These are phyloP conservation scores for Bursaphelenchus mucronatus DNA, from an alignment of 1,140 invertebrate species.

Conservation along the genomic window DNA sequence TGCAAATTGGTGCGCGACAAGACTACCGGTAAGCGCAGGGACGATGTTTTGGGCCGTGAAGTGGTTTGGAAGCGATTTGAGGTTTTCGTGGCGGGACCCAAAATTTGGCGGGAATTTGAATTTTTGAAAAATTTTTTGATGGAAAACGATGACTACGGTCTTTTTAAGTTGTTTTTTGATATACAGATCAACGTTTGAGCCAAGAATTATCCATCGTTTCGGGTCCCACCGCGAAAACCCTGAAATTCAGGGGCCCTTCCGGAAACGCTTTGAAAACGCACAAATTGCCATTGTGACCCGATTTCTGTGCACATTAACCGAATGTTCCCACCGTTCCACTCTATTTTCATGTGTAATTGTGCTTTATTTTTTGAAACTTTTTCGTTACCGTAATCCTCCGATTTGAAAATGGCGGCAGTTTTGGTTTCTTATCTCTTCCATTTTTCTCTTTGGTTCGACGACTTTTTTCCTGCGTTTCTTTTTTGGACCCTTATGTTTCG, in stretches of 20 bases:
- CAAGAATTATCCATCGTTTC: too few species aligned
- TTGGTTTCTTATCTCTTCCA: constrained; percentile 8
- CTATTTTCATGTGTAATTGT: constrained; percentile 23
- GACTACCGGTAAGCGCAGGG: constrained; percentile 74
- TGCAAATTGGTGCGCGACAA: constrained; percentile 98
- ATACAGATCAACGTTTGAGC: too few species aligned
- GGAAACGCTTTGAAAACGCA: too few species aligned
- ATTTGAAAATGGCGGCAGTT: constrained; percentile 18
- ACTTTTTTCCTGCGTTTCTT: constrained; percentile 6
- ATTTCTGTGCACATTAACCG: too few species aligned
- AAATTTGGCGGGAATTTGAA: too few species aligned
- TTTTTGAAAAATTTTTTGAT: background rate
- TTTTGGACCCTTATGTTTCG: constrained; percentile 35
- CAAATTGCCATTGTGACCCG: too few species aligned
- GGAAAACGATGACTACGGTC: too few species aligned
- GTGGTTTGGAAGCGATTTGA: background rate
- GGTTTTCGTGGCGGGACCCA: too few species aligned
- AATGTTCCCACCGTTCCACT: background rate
- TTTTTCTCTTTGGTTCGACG: constrained; percentile 13
- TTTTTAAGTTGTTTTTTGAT: too few species aligned
- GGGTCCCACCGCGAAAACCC: too few species aligned
- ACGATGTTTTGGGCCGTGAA: background rate
- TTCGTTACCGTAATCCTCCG: constrained; percentile 1
- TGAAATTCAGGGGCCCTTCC: too few species aligned
- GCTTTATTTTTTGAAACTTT: constrained; percentile 34